Evolutionary conservation across 2,797 vertebrate genomes (phyloP).

Genomic region (Champsocephalus esox): DNA sequence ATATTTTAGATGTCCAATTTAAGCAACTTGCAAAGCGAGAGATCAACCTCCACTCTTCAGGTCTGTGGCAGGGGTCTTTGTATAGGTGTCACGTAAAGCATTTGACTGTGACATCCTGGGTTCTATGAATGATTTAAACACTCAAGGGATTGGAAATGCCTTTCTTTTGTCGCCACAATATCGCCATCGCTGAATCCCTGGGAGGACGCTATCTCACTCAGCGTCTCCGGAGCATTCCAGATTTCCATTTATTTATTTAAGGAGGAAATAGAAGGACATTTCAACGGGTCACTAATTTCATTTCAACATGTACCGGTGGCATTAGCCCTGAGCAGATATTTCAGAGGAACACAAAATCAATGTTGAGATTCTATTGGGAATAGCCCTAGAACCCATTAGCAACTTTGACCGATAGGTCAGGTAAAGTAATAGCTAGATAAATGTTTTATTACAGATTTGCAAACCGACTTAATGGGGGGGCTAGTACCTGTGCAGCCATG

Average conservation of each 20-base stretch:
- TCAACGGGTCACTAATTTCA: slow-evolving; percentile 88
- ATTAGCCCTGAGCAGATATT: slow-evolving; percentile 87
- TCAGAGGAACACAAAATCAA: slow-evolving; percentile 89
- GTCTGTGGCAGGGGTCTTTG: slow-evolving; percentile 59
- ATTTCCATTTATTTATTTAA: slow-evolving; percentile 87
- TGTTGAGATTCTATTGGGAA: slow-evolving; percentile 86
- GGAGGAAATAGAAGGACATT: slow-evolving; percentile 84
- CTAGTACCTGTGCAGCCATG: slow-evolving; percentile 82
- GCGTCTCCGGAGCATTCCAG: slow-evolving; percentile 73
- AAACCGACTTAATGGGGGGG: slow-evolving; percentile 89
- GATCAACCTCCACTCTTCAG: slow-evolving; percentile 45
- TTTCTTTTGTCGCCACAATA: slow-evolving; percentile 70
- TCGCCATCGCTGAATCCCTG: slow-evolving; percentile 43
- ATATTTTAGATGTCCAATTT: slow-evolving; percentile 56
- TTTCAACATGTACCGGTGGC: slow-evolving; percentile 84
- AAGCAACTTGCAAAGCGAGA: slow-evolving; percentile 58
- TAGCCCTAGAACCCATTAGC: slow-evolving; percentile 91
- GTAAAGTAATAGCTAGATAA: slow-evolving; percentile 95
- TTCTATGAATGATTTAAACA: slow-evolving; percentile 80
- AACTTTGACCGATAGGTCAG: slow-evolving; percentile 92
- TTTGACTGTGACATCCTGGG: slow-evolving; percentile 69
- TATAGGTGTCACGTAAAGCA: slow-evolving; percentile 73
- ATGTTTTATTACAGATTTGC: slow-evolving; percentile 96
- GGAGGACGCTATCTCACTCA: slow-evolving; percentile 69
- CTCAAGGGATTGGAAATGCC: slow-evolving; percentile 75